Evolutionary conservation across 2,888 invertebrate species (phyloP).

Genomic region (Harpagoxenus sublaevis): DNA sequence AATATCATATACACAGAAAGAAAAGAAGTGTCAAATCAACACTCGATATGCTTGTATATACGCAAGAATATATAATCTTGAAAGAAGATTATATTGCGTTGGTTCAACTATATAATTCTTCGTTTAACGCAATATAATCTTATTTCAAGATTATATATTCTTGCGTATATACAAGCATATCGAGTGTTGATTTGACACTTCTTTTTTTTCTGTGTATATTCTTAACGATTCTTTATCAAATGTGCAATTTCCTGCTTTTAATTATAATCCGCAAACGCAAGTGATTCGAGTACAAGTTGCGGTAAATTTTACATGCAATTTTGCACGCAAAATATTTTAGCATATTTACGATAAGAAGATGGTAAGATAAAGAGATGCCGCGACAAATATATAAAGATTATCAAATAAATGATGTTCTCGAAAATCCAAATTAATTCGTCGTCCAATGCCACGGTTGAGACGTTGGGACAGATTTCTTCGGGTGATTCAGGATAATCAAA

Average conservation of each 20-base stretch:
- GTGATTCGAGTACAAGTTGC: not conserved
- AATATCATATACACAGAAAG: not conserved
- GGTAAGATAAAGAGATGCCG: not conserved
- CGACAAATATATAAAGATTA: not conserved
- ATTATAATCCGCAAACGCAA: not conserved
- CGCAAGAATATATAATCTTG: too few relatives aligned
- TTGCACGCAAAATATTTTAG: not conserved
- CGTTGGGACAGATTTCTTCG: not conserved
- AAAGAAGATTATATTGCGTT: too few relatives aligned
- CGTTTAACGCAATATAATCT: too few relatives aligned
- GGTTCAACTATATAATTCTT: too few relatives aligned
- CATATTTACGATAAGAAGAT: not conserved
- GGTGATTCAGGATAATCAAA: slow-evolving; percentile 26
- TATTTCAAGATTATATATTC: too few relatives aligned
- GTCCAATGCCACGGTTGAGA: not conserved
- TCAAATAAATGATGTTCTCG: not conserved
- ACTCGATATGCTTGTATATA: too few relatives aligned
- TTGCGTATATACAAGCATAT: too few relatives aligned
- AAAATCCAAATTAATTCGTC: not conserved
- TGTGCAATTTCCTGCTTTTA: not conserved
- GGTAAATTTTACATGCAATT: not conserved
- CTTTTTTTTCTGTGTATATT: too few relatives aligned
- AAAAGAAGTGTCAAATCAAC: too few relatives aligned
- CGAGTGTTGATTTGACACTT: too few relatives aligned
- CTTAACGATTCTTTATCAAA: not conserved